phyloP scores from a whole-genome alignment of 2,888 invertebrate genomes.

The Eupsilia transversa region DNA sequence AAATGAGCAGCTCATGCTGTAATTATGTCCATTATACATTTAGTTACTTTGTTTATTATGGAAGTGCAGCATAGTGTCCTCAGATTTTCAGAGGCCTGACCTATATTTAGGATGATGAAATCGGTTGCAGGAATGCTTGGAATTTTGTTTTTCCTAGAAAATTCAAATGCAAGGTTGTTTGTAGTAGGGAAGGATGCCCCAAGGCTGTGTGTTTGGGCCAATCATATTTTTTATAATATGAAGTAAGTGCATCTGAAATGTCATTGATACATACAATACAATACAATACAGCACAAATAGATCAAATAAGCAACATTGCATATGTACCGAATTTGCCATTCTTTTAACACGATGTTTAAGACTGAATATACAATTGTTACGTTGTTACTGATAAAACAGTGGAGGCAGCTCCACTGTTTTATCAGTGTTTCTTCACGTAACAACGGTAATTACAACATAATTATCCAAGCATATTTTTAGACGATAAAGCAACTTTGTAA shows the following conservation, averaged over 20 bases:
- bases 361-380: not conserved
- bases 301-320: not conserved
- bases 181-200: not conserved
- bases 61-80: not conserved
- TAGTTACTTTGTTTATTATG: not conserved
- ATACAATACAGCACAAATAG: not conserved
- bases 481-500: not conserved
- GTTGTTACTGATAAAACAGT: too few relatives aligned
- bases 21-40: not conserved
- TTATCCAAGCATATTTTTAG: not conserved
- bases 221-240: not conserved
- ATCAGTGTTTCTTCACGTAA: not conserved
- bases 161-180: not conserved
- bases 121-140: not conserved
- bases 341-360: too few relatives aligned
- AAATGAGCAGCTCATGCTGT: not conserved
- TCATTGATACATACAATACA: too few relatives aligned
- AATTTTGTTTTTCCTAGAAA: not conserved
- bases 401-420: not conserved
- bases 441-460: constrained; percentile 7
- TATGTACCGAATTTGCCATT: not conserved
- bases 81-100: not conserved
- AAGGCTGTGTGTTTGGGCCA: not conserved
- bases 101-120: not conserved
- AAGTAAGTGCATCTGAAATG: not conserved